These are phyloP conservation scores for Leptopilina drosophilae DNA, from an alignment of 2,888 invertebrate genomes.

Conservation along the genomic window DNA sequence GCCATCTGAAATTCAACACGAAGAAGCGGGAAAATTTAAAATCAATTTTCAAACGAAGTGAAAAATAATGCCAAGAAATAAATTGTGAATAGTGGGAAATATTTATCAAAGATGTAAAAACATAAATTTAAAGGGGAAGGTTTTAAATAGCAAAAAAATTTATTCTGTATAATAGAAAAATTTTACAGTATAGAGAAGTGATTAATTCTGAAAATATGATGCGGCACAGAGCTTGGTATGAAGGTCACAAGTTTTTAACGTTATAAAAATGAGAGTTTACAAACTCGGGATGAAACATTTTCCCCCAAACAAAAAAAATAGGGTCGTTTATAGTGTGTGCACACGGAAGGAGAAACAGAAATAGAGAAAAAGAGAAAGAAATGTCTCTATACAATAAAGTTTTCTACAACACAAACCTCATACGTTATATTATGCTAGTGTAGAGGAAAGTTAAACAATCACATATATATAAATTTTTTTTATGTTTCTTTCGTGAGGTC, in stretches of 20 bases:
- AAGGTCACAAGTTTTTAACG: constrained; percentile 2
- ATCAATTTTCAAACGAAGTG: too few relatives aligned
- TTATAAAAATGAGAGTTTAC: constrained; percentile 1
- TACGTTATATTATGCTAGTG: background rate
- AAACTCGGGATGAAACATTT: constrained; percentile 19
- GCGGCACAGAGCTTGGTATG: background rate
- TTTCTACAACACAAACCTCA: constrained; percentile 13
- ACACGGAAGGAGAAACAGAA: constrained; percentile 9
- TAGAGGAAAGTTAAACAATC: constrained; percentile 22
- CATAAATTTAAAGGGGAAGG: too few relatives aligned
- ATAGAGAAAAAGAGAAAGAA: too few relatives aligned
- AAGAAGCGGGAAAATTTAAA: too few relatives aligned
- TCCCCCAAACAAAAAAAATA: background rate
- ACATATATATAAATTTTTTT: constrained; percentile 14
- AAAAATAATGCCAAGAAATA: too few relatives aligned
- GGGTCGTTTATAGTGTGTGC: constrained; percentile 18
- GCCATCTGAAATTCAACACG: too few relatives aligned
- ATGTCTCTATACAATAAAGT: constrained; percentile 9
- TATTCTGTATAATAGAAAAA: background rate
- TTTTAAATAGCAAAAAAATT: too few relatives aligned
- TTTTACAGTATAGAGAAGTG: background rate
- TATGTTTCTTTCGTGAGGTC: constrained; percentile 35
- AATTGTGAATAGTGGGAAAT: too few relatives aligned
- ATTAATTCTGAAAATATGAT: background rate
- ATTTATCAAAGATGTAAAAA: too few relatives aligned